A percentile compares a stretch with the other conserved stretches of the same genome.
These are phyloP conservation scores for Drosophila albomicans DNA, from an alignment of 1,140 invertebrate species.

Conservation along the genomic window DNA sequence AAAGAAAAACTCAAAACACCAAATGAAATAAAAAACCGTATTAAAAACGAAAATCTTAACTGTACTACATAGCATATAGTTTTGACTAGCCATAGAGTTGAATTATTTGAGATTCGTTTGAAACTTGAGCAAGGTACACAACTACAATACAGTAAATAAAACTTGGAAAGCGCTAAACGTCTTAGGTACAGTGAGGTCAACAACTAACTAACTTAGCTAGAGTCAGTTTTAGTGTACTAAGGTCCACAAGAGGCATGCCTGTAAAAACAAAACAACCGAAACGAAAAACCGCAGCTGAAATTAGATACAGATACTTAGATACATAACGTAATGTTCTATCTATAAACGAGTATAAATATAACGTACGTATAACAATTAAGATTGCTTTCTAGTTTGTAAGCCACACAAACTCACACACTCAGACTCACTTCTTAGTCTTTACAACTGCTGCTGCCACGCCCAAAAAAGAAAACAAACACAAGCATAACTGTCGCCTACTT, in stretches of 20 bases:
- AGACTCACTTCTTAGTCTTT: conserved; percentile 23
- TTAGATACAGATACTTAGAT: conserved; percentile 52
- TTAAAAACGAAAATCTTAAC: conserved; percentile 33
- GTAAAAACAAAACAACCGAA: conserved; percentile 51
- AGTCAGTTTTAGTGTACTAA: conserved; percentile 38
- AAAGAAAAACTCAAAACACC: conserved; percentile 41
- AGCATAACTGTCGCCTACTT: conserved; percentile 44
- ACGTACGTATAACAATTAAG: conserved; percentile 44
- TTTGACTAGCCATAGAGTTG: conserved; percentile 70
- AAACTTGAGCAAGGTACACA: conserved; percentile 64
- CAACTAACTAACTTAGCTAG: conserved; percentile 36
- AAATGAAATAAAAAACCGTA: conserved; percentile 7
- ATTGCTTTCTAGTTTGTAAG: conserved; percentile 68
- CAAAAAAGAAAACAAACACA: conserved; percentile 2
- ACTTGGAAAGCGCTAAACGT: conserved; percentile 82
- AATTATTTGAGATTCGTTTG: conserved; percentile 57
- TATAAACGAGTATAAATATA: conserved; percentile 19
- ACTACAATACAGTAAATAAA: conserved; percentile 52
- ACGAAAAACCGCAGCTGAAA: conserved; percentile 53
- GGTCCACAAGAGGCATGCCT: conserved; percentile 67
- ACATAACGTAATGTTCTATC: conserved; percentile 20
- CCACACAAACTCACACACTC: background rate
- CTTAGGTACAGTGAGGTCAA: conserved; percentile 66
- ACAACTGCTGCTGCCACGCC: conserved; percentile 40
- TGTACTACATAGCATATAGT: conserved; percentile 71